Evolutionary conservation across 2,888 invertebrate genomes (phyloP).

Genomic region (Stenurella melanura): DNA sequence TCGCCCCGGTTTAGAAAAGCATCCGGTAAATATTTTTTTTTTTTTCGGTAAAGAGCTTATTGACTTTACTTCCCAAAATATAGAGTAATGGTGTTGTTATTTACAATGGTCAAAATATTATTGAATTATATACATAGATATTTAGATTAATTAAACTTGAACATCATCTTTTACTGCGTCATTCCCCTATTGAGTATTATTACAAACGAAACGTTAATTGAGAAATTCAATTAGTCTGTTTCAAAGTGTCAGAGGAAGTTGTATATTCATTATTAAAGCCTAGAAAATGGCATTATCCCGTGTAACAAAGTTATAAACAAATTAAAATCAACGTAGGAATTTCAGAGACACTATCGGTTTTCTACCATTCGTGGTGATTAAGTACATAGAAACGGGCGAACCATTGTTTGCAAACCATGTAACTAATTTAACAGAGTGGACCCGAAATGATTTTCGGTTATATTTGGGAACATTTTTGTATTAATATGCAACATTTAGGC

Average conservation of each 20-base stretch:
- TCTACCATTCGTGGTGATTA: neutral
- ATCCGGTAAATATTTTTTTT: too few species aligned
- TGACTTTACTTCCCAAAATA: too few species aligned
- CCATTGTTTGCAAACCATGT: neutral
- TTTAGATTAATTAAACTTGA: constrained; percentile 17
- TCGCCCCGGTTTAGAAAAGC: too few species aligned
- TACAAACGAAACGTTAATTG: constrained; percentile 9
- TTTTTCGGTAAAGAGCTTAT: too few species aligned
- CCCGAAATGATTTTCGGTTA: too few species aligned
- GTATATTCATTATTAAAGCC: constrained; percentile 15
- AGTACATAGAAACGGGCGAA: neutral
- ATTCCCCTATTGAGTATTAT: constrained; percentile 8
- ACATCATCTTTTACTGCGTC: neutral
- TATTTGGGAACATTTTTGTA: too few species aligned
- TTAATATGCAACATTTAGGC: too few species aligned
- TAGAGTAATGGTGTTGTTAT: too few species aligned
- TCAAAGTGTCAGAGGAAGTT: constrained; percentile 4
- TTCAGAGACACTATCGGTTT: neutral
- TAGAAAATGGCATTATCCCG: neutral
- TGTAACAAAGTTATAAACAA: neutral
- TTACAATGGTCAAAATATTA: too few species aligned
- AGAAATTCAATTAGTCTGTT: constrained; percentile 19
- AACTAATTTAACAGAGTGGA: too few species aligned
- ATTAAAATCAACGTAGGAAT: neutral
- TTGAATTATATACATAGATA: neutral